phyloP scores from a whole-genome alignment of 35 echinoderm and acorn worm species.

The Holothuria glaberrima region DNA sequence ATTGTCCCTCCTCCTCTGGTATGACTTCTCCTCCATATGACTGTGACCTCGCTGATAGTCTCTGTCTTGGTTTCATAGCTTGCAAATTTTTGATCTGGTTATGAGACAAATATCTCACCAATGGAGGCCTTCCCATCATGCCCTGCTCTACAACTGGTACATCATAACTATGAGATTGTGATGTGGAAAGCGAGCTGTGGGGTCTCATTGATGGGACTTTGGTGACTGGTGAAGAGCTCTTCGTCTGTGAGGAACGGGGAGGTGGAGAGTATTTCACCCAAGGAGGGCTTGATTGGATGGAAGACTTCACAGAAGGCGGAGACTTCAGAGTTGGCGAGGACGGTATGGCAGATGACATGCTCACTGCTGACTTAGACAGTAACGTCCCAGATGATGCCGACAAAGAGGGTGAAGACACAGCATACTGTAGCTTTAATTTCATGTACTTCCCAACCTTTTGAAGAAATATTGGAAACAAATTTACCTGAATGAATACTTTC shows the following conservation, averaged over 20 bases:
- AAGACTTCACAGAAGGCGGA: not conserved
- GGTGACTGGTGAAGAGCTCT: no score
- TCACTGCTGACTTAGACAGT: not conserved
- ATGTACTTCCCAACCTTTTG: constrained; percentile 36
- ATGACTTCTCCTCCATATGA: constrained; percentile 19
- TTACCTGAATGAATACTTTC: not conserved
- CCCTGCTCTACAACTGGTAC: constrained; percentile 29
- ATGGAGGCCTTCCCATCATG: constrained; percentile 9
- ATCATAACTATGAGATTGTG: constrained; percentile 1
- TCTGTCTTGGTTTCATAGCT: constrained; percentile 24
- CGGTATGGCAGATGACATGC: not conserved
- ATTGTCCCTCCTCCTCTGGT: not conserved
- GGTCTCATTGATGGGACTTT: not conserved
- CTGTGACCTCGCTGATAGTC: constrained; percentile 1
- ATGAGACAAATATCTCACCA: constrained; percentile 28
- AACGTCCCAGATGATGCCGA: not conserved
- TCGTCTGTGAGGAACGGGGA: no score
- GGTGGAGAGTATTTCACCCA: not conserved
- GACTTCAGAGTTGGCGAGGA: constrained; percentile 1
- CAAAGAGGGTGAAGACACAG: constrained; percentile 8
- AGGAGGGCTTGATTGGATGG: not conserved
- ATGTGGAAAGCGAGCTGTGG: constrained; percentile 10
- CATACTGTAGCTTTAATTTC: constrained; percentile 58
- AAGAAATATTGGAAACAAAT: not conserved
- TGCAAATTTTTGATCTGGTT: constrained; percentile 18